phyloP scores from a whole-genome alignment of 2,113 vertebrate genomes.

The Ictidomys tridecemlineatus region DNA sequence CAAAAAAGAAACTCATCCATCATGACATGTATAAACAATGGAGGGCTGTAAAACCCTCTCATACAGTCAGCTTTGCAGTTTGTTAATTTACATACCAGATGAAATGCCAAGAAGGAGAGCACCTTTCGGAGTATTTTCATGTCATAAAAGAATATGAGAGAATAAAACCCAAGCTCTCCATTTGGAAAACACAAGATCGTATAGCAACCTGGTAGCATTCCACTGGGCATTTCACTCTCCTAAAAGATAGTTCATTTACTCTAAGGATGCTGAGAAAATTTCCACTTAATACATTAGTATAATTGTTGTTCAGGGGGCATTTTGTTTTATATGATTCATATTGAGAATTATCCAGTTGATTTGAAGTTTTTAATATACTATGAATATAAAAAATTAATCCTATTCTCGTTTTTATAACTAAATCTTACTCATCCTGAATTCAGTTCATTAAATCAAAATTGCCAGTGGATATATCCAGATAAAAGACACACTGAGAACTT shows the following conservation, averaged over 20 bases:
- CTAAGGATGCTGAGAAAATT: background rate
- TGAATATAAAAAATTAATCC: constrained; percentile 15
- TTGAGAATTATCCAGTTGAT: constrained; percentile 3
- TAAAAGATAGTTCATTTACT: background rate
- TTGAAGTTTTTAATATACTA: background rate
- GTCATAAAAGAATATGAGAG: background rate
- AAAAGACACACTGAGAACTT: background rate
- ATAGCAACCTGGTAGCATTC: background rate
- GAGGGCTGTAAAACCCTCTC: background rate
- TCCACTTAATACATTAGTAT: constrained; percentile 21
- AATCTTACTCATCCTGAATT: background rate
- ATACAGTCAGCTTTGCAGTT: constrained; percentile 20
- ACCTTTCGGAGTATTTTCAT: constrained; percentile 48
- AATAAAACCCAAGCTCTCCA: background rate
- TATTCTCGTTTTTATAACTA: background rate
- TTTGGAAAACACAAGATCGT: background rate
- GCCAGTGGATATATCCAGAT: too few species aligned
- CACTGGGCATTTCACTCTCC: background rate
- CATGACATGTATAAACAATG: background rate
- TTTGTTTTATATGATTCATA: constrained; percentile 51
- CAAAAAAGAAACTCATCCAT: constrained; percentile 53
- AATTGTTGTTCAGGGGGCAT: constrained; percentile 25
- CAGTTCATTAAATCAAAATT: background rate
- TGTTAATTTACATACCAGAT: background rate
- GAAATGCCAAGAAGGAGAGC: constrained; percentile 13